Conservation (phyloP, 2,888 invertebrate species). For the Agapostemon virescens region DNA sequence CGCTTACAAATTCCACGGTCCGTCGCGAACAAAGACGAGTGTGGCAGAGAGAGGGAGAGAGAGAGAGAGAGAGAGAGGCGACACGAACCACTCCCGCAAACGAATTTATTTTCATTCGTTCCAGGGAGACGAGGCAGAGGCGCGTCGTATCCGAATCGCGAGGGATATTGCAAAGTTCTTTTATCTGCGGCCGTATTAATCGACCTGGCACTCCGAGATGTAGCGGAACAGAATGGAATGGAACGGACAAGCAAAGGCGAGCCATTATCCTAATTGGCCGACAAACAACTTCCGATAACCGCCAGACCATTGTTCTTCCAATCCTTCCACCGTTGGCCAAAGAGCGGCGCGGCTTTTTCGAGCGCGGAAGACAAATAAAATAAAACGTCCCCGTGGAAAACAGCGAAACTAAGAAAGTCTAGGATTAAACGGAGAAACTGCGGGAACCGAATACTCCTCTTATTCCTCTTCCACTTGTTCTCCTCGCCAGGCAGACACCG, state of each 20-base stretch:
- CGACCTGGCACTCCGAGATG: constrained; percentile 42
- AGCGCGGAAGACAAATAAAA: constrained; percentile 44
- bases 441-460: background rate
- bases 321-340: constrained; percentile 51
- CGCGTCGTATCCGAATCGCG: constrained; percentile 38
- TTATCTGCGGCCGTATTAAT: constrained; percentile 49
- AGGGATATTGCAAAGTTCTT: constrained; percentile 44
- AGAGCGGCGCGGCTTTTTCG: constrained; percentile 39
- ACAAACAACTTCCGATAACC: constrained; percentile 68
- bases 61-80: background rate
- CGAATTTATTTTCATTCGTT: constrained; percentile 49
- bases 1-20: constrained; percentile 19
- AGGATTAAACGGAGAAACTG: constrained; percentile 36
- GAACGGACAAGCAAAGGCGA: constrained; percentile 53
- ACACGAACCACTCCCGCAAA: constrained; percentile 17
- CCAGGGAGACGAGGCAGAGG: background rate
- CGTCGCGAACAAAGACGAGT: background rate
- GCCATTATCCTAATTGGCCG: constrained; percentile 71
- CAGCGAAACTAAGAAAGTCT: constrained; percentile 41
- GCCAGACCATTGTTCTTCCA: constrained; percentile 53
- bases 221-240: constrained; percentile 21
- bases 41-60: background rate
- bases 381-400: constrained; percentile 31
- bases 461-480: background rate
- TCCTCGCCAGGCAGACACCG: no score